Conservation (phyloP, 2,888 invertebrate species). For the Notodonta dromedarius region DNA sequence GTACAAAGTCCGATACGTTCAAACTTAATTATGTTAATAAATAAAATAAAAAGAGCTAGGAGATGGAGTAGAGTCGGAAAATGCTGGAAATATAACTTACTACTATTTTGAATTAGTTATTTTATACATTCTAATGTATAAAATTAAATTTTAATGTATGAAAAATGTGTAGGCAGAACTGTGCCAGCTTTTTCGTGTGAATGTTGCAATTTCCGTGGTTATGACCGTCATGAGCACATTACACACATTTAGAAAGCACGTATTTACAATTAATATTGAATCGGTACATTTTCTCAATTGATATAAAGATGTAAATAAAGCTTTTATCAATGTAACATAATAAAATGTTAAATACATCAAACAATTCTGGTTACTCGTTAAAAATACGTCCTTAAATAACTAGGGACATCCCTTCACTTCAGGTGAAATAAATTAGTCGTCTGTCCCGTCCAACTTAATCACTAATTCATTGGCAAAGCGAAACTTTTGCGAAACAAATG, state of each 20-base stretch:
- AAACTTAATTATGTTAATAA: constrained; percentile 79
- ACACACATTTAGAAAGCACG: too few species aligned
- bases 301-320: too few species aligned
- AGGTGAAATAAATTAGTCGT: constrained; percentile 41
- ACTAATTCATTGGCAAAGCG: constrained; percentile 63
- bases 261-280: not conserved
- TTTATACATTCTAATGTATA: too few species aligned
- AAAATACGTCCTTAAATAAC: constrained; percentile 18
- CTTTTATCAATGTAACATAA: not conserved
- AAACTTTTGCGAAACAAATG: constrained; percentile 60
- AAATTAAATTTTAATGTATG: too few species aligned
- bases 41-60: constrained; percentile 52
- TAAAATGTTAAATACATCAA: not conserved
- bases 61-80: constrained; percentile 38
- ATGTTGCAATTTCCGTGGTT: too few species aligned
- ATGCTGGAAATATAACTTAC: not conserved
- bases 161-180: too few species aligned
- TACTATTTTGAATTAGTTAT: too few species aligned
- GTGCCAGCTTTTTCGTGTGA: too few species aligned
- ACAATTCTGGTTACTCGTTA: constrained; percentile 12
- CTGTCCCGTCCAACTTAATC: constrained; percentile 50
- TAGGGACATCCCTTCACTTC: constrained; percentile 26
- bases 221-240: too few species aligned
- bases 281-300: too few species aligned
- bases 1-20: constrained; percentile 80